Evolutionary conservation across 92 coral and sea anemone species (phyloP), one percentile per base, ranked within the genome.

Genomic region (Paragorgia papillata): DNA sequence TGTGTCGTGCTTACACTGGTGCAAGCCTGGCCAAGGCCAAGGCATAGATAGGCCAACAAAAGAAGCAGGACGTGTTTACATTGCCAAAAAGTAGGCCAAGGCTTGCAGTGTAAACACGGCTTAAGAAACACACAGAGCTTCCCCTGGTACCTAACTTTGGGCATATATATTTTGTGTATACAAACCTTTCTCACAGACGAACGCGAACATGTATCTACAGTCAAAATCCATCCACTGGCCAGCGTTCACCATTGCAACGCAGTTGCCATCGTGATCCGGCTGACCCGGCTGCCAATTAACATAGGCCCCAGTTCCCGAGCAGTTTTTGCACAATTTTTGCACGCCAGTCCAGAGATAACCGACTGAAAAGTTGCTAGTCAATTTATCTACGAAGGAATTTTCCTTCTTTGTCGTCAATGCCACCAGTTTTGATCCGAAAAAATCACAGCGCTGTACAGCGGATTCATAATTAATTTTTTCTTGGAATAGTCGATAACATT

Each of bases 181-280:
- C 95, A 83, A 49, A 95, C 99, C 85, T 85, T 84, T 87, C 73
- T 85, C 90, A 51, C 99, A 95, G 55, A 95, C 85, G 59, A 84
- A 95, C n/a, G 83, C 78, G 29, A 89, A 75, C 29, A 68, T 82
- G 32, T 91, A 89, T 9, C 57, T 69, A 79, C 99, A 95, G 19
- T 92, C 71, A 26, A 86, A 62, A 51, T 95, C 95, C 66, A 82
- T 82, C 99, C 99, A 95, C 69, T 81, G 66, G 29, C 97, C 99
- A 20, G 70, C 69, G 32, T 67, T 61, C 37, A 88, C 70, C 97
- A 95, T 95, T 79, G 82, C 89, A n/a, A 87, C 96, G 87, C 99
- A 95, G 84, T 93, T 93, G 74, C 99, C 93, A 50, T 86, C 80
- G 49, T 69, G 58, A 63, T 88, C 90, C 2, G 97, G 99, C 61